Base-by-base conservation (phyloP, 2,797 vertebrate species). In the Ptychobarbus kaznakovi region DNA sequence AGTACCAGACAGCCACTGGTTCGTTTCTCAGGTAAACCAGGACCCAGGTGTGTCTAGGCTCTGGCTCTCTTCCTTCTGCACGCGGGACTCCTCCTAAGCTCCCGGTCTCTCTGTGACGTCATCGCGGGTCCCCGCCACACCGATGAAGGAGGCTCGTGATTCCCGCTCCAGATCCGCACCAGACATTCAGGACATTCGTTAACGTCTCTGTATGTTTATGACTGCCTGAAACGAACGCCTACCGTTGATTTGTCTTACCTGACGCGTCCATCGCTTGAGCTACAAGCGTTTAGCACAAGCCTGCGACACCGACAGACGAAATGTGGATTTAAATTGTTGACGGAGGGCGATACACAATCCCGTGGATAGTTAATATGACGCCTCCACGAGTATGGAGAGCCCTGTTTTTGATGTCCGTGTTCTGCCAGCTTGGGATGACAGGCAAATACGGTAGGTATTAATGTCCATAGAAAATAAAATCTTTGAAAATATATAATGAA, bases 381-480 rank as follows among this genome's bases (percentile, higher is more conserved):
- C 89, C 86, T 87, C 86, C 87, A 56, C 86, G 89, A 73, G 84
- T 90, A 80, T 92, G 92, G 92, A 91, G 82, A 85, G 81, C 80
- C 56, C 72, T 92, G 84, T 84, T 89, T 86, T 80, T 90, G 77
- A 88, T 91, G 88, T 90, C 90, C 75, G 88, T 91, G 22, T 87
- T 90, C 75, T 90, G 87, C 70, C 91, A 92, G 87, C 82, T 91
- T 51, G 91, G 88, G 73, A 87, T 84, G 82, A 88, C 90, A 81
- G 89, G 85, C 87, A 91, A 86, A 92, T 92, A 92, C 89, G 92
- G 92, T 92, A 87, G 86, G 92, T 82, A n/a, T 53, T 69, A 42
- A 15, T 38, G 15, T 18, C 18, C 15, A 12, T 22, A 20, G 20
- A 68, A 28, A 11, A 46, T 28, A 79, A 65, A 79, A 51, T 76